phyloP scores from a whole-genome alignment of 2,113 vertebrate genomes.

The Bagarius yarrelli region DNA sequence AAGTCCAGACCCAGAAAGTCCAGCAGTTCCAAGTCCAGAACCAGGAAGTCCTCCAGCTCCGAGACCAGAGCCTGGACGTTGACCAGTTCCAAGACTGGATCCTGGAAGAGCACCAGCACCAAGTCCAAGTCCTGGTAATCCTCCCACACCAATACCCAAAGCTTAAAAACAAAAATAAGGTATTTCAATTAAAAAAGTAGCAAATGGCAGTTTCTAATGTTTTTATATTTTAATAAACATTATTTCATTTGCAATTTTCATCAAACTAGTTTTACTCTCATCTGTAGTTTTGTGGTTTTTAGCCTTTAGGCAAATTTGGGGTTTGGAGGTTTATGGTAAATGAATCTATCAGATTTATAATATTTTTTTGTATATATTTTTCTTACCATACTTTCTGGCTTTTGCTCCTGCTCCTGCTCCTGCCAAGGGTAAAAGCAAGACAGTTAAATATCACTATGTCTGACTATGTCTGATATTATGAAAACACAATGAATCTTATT shows the following conservation, averaged over 20 bases:
- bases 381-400: slow-evolving; percentile 51
- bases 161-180: slow-evolving; percentile 5
- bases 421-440: not conserved
- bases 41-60: slow-evolving; percentile 44
- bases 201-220: not conserved
- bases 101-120: slow-evolving; percentile 27
- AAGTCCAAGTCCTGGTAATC: slow-evolving; percentile 17
- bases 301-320: not conserved
- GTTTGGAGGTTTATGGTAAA: not conserved
- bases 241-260: not conserved
- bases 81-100: slow-evolving; percentile 9
- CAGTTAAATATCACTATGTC: not conserved
- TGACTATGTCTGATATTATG: not conserved
- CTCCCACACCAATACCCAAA: slow-evolving; percentile 40
- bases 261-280: not conserved
- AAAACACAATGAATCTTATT: not conserved
- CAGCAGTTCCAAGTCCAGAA: slow-evolving; percentile 34
- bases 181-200: not conserved
- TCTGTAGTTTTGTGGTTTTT: not conserved
- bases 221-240: not conserved
- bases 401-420: slow-evolving; percentile 46
- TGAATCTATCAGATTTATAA: not conserved
- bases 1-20: slow-evolving; percentile 18
- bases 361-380: not conserved
- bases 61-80: slow-evolving; percentile 12